These are phyloP conservation scores for Dicrostonyx torquatus DNA, from an alignment of 2,797 vertebrate genomes.

Conservation along the genomic window DNA sequence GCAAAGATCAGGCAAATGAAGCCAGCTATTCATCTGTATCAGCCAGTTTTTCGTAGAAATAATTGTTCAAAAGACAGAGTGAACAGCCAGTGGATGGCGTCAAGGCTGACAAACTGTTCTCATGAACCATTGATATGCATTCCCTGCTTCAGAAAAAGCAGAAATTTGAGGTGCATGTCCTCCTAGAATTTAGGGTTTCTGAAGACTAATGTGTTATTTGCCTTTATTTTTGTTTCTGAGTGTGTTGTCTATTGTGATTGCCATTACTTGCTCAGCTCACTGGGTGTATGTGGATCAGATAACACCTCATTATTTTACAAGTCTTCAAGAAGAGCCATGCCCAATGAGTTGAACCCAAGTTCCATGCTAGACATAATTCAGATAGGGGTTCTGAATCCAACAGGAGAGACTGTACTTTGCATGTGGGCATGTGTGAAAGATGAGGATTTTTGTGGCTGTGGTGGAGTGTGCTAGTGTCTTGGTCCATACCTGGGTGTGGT, in stretches of 20 bases:
- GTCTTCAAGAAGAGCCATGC: not conserved
- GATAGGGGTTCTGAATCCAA: not conserved
- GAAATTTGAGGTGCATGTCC: not conserved
- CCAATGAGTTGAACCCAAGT: not conserved
- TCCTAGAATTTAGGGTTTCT: not conserved
- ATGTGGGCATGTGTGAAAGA: not conserved
- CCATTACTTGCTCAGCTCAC: not conserved
- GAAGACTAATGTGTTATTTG: not conserved
- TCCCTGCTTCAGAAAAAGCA: not conserved
- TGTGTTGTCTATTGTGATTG: not conserved
- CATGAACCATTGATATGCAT: not conserved
- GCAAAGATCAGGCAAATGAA: not conserved
- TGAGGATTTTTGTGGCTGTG: not conserved
- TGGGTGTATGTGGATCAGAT: not conserved
- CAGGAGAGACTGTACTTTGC: not conserved
- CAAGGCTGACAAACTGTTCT: not conserved
- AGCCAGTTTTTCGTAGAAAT: not conserved
- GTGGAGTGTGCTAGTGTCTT: not conserved
- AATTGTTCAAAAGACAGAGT: not conserved
- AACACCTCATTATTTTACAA: not conserved
- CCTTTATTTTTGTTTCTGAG: not conserved
- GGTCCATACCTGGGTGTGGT: constrained; percentile 90
- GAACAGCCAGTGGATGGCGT: not conserved
- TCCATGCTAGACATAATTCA: not conserved
- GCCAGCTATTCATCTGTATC: not conserved